Percentiles rank a stretch among this genome's conserved stretches.
Conservation (phyloP, 2,113 vertebrate species). For the Thomomys bottae region DNA sequence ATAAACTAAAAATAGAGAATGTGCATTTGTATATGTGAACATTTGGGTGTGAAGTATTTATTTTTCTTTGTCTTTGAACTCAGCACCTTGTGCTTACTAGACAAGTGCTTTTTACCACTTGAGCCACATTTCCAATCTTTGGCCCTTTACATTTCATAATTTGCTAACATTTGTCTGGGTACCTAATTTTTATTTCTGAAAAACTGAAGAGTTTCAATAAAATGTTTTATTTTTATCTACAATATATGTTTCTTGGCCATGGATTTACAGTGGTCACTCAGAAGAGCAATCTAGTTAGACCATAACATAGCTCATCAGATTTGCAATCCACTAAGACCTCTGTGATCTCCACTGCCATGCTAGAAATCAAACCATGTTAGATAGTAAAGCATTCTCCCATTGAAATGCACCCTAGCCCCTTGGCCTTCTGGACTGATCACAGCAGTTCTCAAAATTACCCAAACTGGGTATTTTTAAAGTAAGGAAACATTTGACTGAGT, state of each 20-base stretch:
- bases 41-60: no score
- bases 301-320: background rate
- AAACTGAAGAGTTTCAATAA: background rate
- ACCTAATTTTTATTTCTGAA: background rate
- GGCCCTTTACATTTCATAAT: slow-evolving; percentile 4
- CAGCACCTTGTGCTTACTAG: no score
- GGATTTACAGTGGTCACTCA: background rate
- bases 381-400: fast-evolving
- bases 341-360: background rate
- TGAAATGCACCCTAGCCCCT: background rate
- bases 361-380: background rate
- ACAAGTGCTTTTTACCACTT: no score
- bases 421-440: background rate
- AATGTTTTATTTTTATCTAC: background rate
- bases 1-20: background rate
- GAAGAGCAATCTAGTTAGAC: background rate
- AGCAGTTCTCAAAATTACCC: background rate
- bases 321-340: background rate
- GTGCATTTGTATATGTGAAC: background rate
- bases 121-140: background rate
- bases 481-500: background rate
- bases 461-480: background rate
- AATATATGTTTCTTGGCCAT: background rate
- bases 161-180: background rate
- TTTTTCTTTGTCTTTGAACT: no score